These are phyloP conservation scores for Itoplectis maculator DNA, from an alignment of 2,888 invertebrate genomes.

Conservation along the genomic window DNA sequence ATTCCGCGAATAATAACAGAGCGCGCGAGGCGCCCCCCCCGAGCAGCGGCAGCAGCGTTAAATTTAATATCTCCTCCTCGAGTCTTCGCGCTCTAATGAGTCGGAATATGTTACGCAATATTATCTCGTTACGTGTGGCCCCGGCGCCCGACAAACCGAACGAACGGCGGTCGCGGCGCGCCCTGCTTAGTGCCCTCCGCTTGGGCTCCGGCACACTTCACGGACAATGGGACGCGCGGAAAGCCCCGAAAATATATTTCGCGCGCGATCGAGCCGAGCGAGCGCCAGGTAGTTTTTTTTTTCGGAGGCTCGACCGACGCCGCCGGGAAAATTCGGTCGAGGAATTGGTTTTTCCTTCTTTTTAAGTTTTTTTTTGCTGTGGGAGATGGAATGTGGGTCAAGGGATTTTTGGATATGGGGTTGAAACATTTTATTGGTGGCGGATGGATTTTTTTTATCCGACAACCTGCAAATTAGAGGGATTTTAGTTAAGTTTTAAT, in stretches of 20 bases:
- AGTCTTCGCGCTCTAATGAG: constrained; percentile 79
- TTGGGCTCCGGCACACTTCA: constrained; percentile 33
- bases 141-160: no score
- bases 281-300: constrained; percentile 48
- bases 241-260: constrained; percentile 75
- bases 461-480: no score
- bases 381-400: no score
- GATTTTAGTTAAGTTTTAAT: no score
- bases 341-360: background rate
- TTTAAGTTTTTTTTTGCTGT: no score
- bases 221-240: constrained; percentile 79
- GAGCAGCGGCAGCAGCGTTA: constrained; percentile 58
- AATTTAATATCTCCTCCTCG: constrained; percentile 75
- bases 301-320: constrained; percentile 5
- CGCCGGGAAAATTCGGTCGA: background rate
- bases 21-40: no score
- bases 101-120: constrained; percentile 80
- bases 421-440: no score
- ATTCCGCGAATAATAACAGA: constrained; percentile 41
- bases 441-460: background rate
- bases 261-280: background rate
- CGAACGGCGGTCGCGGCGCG: constrained; percentile 45
- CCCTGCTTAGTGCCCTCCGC: constrained; percentile 56
- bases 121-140: constrained; percentile 69
- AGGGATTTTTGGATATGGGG: no score